Percentiles rank a stretch among this genome's conserved stretches.
phyloP scores from a whole-genome alignment of 2,888 invertebrate genomes.

The Spisula subtruncata region DNA sequence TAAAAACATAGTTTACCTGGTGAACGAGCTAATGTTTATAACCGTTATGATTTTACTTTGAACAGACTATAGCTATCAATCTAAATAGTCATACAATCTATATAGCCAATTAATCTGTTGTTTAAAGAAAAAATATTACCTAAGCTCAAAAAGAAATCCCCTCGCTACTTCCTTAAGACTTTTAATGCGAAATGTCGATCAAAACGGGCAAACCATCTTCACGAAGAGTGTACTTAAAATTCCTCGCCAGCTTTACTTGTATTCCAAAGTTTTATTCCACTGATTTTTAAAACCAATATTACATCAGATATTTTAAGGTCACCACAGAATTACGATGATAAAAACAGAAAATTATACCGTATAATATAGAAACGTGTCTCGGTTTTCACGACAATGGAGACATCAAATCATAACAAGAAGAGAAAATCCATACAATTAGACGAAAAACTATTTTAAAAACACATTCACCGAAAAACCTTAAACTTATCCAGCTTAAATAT shows the following conservation, averaged over 20 bases:
- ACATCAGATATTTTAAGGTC: not conserved
- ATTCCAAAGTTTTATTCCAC: not conserved
- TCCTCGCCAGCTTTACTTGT: not conserved
- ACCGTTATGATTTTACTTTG: too few relatives aligned
- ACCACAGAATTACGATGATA: not conserved
- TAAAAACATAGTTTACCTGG: too few relatives aligned
- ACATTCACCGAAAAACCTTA: not conserved
- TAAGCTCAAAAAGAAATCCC: not conserved
- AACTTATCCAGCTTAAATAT: not conserved
- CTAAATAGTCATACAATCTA: too few relatives aligned
- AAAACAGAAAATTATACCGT: too few relatives aligned
- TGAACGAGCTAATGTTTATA: too few relatives aligned
- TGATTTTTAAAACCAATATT: not conserved
- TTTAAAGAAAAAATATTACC: constrained; percentile 7
- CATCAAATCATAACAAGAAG: not conserved
- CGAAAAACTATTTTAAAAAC: not conserved
- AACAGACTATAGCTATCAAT: too few relatives aligned
- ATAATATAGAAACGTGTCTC: too few relatives aligned
- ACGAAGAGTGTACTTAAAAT: not conserved
- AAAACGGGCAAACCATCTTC: not conserved
- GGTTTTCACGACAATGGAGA: too few relatives aligned
- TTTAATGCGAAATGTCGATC: not conserved
- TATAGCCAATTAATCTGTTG: too few relatives aligned
- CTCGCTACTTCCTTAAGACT: not conserved
- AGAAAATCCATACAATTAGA: not conserved